Conservation (phyloP, 2,888 invertebrate species). For the Hymenopus coronatus region DNA sequence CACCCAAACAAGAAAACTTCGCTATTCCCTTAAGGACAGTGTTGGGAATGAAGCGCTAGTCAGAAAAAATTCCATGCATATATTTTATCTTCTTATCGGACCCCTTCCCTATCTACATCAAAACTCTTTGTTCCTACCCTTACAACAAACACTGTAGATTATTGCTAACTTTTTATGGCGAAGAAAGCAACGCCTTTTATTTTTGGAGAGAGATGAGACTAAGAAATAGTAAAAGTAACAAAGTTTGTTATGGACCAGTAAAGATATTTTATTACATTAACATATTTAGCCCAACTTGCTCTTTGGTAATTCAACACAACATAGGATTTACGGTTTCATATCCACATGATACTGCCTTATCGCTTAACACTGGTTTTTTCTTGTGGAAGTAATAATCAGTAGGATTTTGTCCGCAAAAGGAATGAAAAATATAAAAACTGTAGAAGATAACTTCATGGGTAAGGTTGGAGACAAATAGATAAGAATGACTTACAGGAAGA, state of each 20-base stretch:
- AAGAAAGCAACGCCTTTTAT: neutral
- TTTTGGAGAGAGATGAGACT: neutral
- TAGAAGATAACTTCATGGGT: no score
- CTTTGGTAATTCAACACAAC: neutral
- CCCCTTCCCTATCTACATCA: neutral
- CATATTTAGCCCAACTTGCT: neutral
- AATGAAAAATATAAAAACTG: no score
- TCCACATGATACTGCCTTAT: no score
- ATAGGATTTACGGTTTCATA: no score
- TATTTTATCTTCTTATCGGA: neutral
- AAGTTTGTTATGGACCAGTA: neutral
- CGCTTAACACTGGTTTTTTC: no score
- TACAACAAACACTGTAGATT: neutral
- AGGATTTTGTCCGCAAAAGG: no score
- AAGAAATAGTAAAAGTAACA: neutral
- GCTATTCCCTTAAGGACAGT: neutral
- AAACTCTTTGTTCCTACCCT: neutral
- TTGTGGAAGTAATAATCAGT: no score
- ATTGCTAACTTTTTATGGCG: neutral
- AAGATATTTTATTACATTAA: neutral
- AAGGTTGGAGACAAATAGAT: no score
- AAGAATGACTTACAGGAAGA: no score
- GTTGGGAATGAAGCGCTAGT: neutral
- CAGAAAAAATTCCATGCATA: neutral
- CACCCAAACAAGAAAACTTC: slow-evolving; percentile 1